Base-by-base conservation (phyloP, 1,140 invertebrate species). In the Parapsyche elsis region DNA sequence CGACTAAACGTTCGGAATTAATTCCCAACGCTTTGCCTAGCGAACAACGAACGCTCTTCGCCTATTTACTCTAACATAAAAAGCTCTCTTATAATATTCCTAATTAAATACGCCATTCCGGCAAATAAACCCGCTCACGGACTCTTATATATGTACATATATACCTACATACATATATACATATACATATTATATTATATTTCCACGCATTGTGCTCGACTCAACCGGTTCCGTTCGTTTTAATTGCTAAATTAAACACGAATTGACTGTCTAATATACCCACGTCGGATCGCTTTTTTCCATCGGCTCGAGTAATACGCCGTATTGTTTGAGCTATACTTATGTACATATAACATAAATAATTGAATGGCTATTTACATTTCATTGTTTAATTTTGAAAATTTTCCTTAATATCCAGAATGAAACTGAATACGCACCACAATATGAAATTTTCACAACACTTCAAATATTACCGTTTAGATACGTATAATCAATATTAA, bases 1-100 rank as follows among this genome's bases (percentile, higher is more conserved):
- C 16, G 75, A 57, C 80, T 77, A 77, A 81, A 81, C 70, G 80
- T 21, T 81, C 70, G 80, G 80, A 81, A 81, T 81, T 81, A 81
- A 81, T 81, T 76, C 75, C 59, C 57, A 9, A 46, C 71, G 59
- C 49, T 53, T 53, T 53, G 49, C 49, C 64, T 23, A 24, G 64
- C 64, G 64, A 67, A 67, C 64, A 67, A 26, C 59, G 59, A 61
- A 61, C 59, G 59, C 64, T 67, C 23, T 45, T 49, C 57, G 30
- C 75, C 53, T 77, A 64, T 77, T 77, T 77, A 77, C 59, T 53
- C 73, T 59, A 46, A 73, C 38, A 26, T 77, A 38, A 46, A 77
- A 77, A 64, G 53, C 75, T 64, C 57, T 67, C 49, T 64, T 64
- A 77, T 77, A 53, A 77, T 67, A 77, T 77, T 64, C 75, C 75